Conservation (phyloP, 1,140 invertebrate genomes). For the Sogatella furcifera region DNA sequence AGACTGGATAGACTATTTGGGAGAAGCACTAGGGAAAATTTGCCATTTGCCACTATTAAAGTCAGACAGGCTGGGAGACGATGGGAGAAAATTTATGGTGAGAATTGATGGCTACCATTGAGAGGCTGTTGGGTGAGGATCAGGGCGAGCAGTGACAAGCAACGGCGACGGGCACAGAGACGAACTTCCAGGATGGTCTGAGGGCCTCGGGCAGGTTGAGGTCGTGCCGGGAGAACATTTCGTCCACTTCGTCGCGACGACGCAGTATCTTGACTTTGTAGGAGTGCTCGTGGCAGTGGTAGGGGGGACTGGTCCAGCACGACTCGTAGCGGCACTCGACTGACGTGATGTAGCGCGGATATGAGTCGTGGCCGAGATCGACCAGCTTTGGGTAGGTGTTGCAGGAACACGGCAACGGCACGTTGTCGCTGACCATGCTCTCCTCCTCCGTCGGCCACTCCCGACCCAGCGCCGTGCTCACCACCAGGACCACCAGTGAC, state of each 20-base stretch:
- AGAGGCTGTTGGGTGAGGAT: background rate
- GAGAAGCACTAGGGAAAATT: too few relatives aligned
- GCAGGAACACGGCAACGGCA: constrained; percentile 7
- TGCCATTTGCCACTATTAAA: too few relatives aligned
- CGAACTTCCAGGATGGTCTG: constrained; percentile 2
- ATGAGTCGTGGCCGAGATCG: constrained; percentile 10
- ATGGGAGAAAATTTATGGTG: too few relatives aligned
- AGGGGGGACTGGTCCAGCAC: constrained; percentile 8
- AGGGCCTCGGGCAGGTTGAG: background rate
- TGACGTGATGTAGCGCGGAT: constrained; percentile 6
- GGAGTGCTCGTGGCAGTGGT: background rate
- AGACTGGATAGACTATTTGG: too few relatives aligned
- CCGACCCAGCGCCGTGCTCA: too few relatives aligned
- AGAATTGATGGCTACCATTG: too few relatives aligned
- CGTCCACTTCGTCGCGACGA: background rate
- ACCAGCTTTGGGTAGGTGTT: background rate
- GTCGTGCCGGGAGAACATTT: background rate
- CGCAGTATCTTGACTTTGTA: constrained; percentile 10
- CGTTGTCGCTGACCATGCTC: background rate
- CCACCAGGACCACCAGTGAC: too few relatives aligned
- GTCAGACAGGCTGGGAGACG: too few relatives aligned
- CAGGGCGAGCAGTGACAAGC: background rate
- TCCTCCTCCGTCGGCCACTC: background rate
- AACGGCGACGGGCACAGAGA: background rate
- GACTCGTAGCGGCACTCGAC: background rate